Evolutionary conservation across 2,797 vertebrate genomes (phyloP).

Genomic region (Sebastolobus altivelis): DNA sequence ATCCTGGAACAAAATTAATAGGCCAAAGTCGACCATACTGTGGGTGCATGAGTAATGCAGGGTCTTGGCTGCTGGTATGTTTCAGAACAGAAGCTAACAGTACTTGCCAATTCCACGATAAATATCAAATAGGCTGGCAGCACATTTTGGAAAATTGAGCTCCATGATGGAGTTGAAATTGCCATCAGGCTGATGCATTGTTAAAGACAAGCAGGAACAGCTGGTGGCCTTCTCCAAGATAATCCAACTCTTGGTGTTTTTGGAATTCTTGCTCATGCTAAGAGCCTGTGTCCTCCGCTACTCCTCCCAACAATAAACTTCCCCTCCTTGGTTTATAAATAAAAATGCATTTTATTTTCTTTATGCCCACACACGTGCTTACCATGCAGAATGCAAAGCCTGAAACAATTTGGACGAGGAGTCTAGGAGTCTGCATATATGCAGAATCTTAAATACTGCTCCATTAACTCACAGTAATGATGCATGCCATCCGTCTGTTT

Average conservation of each 20-base stretch:
- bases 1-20: constrained; percentile 76
- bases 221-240: constrained; percentile 77
- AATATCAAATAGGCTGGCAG: constrained; percentile 80
- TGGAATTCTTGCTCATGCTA: constrained; percentile 38
- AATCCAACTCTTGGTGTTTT: constrained; percentile 68
- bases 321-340: background rate
- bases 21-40: constrained; percentile 72
- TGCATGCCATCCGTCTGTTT: constrained; percentile 67
- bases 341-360: constrained; percentile 2
- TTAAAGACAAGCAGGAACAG: constrained; percentile 72
- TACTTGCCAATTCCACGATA: constrained; percentile 79
- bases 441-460: constrained; percentile 62
- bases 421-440: constrained; percentile 47
- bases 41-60: constrained; percentile 76
- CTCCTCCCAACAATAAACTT: constrained; percentile 10
- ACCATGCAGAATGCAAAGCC: constrained; percentile 39
- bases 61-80: constrained; percentile 67
- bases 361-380: constrained; percentile 5
- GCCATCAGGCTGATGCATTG: constrained; percentile 75
- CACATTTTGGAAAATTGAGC: constrained; percentile 78
- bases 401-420: constrained; percentile 51
- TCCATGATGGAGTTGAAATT: constrained; percentile 71
- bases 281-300: constrained; percentile 11
- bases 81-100: constrained; percentile 75
- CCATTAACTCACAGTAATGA: constrained; percentile 74